Conservation (phyloP, 2,797 vertebrate species). For the Microctenopoma steveboyesi region DNA sequence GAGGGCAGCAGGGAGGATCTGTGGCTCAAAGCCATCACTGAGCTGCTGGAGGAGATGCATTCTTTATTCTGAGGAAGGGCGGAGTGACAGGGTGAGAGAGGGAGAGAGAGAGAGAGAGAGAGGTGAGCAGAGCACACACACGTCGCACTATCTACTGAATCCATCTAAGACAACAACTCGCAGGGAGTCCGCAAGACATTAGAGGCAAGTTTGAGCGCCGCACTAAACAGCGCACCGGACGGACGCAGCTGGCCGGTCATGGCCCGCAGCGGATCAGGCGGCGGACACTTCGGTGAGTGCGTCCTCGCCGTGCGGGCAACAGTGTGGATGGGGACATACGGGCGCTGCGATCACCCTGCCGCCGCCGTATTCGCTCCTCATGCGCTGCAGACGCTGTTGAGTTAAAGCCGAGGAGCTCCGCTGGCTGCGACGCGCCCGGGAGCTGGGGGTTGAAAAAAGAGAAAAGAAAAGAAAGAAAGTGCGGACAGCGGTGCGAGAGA, state of each 20-base stretch:
- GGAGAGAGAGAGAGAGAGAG: constrained; percentile 32
- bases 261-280: constrained; percentile 77
- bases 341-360: constrained; percentile 47
- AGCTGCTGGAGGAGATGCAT: constrained; percentile 86
- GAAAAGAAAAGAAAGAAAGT: constrained; percentile 22
- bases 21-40: constrained; percentile 86
- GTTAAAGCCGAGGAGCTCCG: constrained; percentile 45
- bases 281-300: constrained; percentile 64
- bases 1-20: constrained; percentile 75
- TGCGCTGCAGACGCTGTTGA: constrained; percentile 59
- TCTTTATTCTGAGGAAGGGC: constrained; percentile 82
- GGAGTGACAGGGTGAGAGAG: constrained; percentile 46
- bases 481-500: constrained; percentile 44
- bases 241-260: constrained; percentile 75
- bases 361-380: constrained; percentile 36
- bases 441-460: constrained; percentile 20
- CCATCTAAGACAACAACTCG: constrained; percentile 88
- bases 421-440: constrained; percentile 17
- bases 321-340: constrained; percentile 58
- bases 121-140: constrained; percentile 71
- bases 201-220: constrained; percentile 58
- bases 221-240: constrained; percentile 39
- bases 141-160: constrained; percentile 88
- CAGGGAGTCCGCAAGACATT: constrained; percentile 57
- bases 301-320: constrained; percentile 61